phyloP scores from a whole-genome alignment of 2,113 vertebrate species.

The Datnioides undecimradiatus region DNA sequence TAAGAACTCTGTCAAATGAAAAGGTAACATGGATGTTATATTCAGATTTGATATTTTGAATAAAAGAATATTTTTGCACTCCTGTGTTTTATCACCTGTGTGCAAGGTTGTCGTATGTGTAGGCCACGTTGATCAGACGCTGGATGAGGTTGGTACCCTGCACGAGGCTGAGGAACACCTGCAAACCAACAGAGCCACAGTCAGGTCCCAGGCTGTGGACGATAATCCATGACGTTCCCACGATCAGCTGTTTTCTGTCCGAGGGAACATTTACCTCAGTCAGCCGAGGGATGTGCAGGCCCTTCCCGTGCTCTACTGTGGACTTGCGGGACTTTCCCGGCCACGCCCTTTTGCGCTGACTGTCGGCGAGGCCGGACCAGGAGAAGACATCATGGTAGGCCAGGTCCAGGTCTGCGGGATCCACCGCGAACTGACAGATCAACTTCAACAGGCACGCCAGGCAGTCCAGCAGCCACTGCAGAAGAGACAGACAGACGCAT shows the following conservation, averaged over 20 bases:
- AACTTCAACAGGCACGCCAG: constrained; percentile 98
- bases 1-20: constrained; percentile 88
- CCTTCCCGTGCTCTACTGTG: constrained; percentile 92
- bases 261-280: constrained; percentile 88
- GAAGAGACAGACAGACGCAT: not conserved
- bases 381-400: constrained; percentile 98
- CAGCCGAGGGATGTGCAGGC: constrained; percentile 95
- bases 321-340: constrained; percentile 96
- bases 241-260: fast-evolving
- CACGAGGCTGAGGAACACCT: constrained; percentile 97
- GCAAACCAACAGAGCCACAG: constrained; percentile 61
- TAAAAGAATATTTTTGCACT: not conserved
- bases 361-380: constrained; percentile 94
- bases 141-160: constrained; percentile 98
- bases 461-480: constrained; percentile 97
- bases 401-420: constrained; percentile 95
- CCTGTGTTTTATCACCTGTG: constrained; percentile 86
- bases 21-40: not conserved
- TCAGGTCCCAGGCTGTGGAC: not conserved
- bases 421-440: constrained; percentile 98
- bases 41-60: not conserved
- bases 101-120: constrained; percentile 98
- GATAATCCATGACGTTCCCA: not conserved
- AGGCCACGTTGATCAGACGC: constrained; percentile 97
- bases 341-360: constrained; percentile 94